Evolutionary conservation across 2,797 vertebrate genomes (phyloP).

Genomic region (Antrozous pallidus): DNA sequence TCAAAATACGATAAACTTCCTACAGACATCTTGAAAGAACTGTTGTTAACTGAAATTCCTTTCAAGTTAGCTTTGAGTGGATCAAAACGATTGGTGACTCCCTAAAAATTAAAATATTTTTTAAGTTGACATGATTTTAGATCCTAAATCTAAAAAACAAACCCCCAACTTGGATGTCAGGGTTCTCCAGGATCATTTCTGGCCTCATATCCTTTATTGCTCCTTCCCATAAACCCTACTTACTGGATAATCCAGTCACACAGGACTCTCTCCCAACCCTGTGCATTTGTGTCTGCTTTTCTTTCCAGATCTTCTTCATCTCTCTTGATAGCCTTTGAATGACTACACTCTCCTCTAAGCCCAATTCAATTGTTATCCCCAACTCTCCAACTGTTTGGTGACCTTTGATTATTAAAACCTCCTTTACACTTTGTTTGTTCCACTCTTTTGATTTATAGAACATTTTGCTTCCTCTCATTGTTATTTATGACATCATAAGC

Average conservation of each 20-base stretch:
- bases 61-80: constrained; percentile 89
- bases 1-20: background rate
- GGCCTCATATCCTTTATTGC: background rate
- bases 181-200: background rate
- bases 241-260: background rate
- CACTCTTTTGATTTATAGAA: background rate
- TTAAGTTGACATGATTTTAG: constrained; percentile 90
- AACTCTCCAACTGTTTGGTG: background rate
- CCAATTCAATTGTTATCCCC: background rate
- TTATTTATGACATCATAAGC: background rate
- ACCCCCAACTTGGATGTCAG: background rate
- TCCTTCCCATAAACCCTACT: background rate
- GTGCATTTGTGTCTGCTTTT: background rate
- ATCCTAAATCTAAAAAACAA: constrained; percentile 88
- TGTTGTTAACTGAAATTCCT: constrained; percentile 90
- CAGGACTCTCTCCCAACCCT: background rate
- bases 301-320: background rate
- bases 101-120: constrained; percentile 87
- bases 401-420: background rate
- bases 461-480: background rate
- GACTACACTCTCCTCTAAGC: background rate
- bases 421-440: constrained; percentile 5
- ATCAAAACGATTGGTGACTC: constrained; percentile 90
- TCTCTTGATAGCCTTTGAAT: background rate
- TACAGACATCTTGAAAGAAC: constrained; percentile 1